phyloP scores from a whole-genome alignment of 2,113 vertebrate genomes.

The Triplophysa tibetana region DNA sequence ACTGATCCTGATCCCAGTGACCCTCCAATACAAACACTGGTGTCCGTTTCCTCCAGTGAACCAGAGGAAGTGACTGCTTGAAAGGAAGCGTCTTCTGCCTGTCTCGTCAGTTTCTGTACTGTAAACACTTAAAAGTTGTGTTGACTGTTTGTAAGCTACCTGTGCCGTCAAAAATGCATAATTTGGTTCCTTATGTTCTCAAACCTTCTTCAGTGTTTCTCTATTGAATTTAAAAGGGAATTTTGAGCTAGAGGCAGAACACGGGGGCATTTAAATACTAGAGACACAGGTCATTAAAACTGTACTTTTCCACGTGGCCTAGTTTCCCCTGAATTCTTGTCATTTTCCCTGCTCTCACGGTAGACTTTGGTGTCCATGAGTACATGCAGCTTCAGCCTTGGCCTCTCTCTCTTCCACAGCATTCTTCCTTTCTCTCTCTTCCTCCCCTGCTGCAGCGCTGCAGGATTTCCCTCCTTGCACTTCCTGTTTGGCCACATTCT shows the following conservation, averaged over 20 bases:
- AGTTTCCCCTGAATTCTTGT: conserved; percentile 57
- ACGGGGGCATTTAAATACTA: conserved; percentile 17
- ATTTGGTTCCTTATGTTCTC: not conserved
- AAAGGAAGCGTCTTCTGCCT: conserved; percentile 35
- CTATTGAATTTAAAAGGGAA: conserved; percentile 22
- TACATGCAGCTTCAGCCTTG: conserved; percentile 37
- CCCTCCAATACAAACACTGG: conserved; percentile 38
- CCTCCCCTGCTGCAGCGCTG: conserved; percentile 20
- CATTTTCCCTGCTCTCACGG: conserved; percentile 42
- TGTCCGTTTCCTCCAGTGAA: conserved; percentile 27
- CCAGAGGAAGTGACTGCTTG: conserved; percentile 55
- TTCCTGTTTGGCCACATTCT: conserved; percentile 74
- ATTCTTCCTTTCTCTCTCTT: conserved; percentile 6
- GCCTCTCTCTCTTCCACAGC: conserved; percentile 22
- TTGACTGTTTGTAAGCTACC: conserved; percentile 12
- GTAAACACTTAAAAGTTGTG: conserved; percentile 13
- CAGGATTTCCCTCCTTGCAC: conserved; percentile 49
- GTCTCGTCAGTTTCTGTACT: conserved; percentile 10
- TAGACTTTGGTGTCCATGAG: conserved; percentile 43
- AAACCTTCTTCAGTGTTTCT: not conserved
- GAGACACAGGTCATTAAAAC: conserved; percentile 58
- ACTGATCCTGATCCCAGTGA: not conserved
- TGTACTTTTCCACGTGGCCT: conserved; percentile 68
- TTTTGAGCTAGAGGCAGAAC: not conserved
- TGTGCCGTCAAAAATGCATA: not conserved